Evolutionary conservation across 2,113 vertebrate genomes (phyloP).

Genomic region (Vimba vimba): DNA sequence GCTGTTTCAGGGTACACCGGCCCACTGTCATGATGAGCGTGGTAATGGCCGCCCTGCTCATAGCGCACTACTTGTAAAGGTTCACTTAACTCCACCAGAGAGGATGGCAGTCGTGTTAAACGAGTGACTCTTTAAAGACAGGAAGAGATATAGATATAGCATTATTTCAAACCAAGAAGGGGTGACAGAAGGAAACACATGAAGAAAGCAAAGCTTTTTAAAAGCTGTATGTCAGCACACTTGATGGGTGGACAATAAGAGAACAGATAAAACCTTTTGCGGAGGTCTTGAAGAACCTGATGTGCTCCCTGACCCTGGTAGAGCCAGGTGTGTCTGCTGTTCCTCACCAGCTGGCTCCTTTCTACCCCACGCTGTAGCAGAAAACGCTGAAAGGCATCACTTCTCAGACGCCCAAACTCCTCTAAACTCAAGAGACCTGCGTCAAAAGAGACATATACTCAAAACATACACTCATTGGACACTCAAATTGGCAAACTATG

Average conservation of each 20-base stretch:
- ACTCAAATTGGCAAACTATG: not conserved
- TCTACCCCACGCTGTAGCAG: constrained; percentile 86
- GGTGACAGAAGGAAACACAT: not conserved
- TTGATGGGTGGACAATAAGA: not conserved
- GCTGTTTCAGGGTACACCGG: constrained; percentile 93
- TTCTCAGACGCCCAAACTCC: constrained; percentile 90
- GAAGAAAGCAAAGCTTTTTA: not conserved
- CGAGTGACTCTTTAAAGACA: constrained; percentile 83
- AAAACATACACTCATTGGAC: constrained; percentile 9
- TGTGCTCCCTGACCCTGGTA: constrained; percentile 96
- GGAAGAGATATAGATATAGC: not conserved
- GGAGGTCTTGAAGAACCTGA: constrained; percentile 88
- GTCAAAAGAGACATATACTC: not conserved
- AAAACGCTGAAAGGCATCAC: constrained; percentile 91
- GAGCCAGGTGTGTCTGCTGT: constrained; percentile 97
- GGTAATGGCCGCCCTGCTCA: constrained; percentile 94
- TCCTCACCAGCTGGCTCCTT: constrained; percentile 91
- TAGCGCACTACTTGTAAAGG: constrained; percentile 95
- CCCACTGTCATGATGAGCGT: constrained; percentile 95
- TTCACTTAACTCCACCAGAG: constrained; percentile 93
- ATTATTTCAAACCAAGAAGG: not conserved
- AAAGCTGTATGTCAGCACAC: not conserved
- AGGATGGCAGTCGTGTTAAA: constrained; percentile 86
- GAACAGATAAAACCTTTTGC: constrained; percentile 79
- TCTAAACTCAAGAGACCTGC: constrained; percentile 90